Evolutionary conservation across 2,888 invertebrate genomes (phyloP).

Genomic region (Xestia rhomboidea): DNA sequence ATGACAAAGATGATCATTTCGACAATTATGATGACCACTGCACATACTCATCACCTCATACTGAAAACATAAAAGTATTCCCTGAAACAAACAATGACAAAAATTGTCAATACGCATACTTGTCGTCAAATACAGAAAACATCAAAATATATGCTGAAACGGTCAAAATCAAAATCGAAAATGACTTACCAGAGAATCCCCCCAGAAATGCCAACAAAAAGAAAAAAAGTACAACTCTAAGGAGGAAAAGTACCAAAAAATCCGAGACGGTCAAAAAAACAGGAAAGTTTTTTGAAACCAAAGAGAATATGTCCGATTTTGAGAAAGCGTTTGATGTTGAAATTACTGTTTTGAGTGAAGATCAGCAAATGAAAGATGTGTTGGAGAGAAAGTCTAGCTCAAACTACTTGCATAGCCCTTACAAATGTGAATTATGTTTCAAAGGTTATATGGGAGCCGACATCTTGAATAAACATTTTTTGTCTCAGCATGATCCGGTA

Average conservation of each 20-base stretch:
- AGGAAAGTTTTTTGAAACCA: conserved; percentile 51
- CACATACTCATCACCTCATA: background rate
- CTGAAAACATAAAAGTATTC: conserved; percentile 13
- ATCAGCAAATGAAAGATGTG: conserved; percentile 66
- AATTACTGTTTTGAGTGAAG: conserved; percentile 54
- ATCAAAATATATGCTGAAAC: conserved; percentile 36
- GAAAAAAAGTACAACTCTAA: background rate
- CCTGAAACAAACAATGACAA: background rate
- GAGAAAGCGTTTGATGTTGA: conserved; percentile 62
- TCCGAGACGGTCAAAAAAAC: background rate
- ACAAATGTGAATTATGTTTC: conserved; percentile 68
- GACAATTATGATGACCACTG: conserved; percentile 6
- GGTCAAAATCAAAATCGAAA: conserved; percentile 29
- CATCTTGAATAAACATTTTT: conserved; percentile 63
- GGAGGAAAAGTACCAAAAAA: background rate
- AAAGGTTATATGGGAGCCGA: conserved; percentile 67
- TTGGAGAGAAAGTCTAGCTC: conserved; percentile 60
- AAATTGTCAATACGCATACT: background rate
- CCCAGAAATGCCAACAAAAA: background rate
- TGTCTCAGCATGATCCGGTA: conserved; percentile 68
- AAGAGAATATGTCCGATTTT: conserved; percentile 61
- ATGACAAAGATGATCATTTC: background rate
- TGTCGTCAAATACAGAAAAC: background rate
- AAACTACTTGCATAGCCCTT: conserved; percentile 66
- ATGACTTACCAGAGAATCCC: background rate